Percentiles rank a stretch among this genome's conserved stretches.
phyloP scores from a whole-genome alignment of 2,113 vertebrate genomes.

The Elaphurus davidianus region DNA sequence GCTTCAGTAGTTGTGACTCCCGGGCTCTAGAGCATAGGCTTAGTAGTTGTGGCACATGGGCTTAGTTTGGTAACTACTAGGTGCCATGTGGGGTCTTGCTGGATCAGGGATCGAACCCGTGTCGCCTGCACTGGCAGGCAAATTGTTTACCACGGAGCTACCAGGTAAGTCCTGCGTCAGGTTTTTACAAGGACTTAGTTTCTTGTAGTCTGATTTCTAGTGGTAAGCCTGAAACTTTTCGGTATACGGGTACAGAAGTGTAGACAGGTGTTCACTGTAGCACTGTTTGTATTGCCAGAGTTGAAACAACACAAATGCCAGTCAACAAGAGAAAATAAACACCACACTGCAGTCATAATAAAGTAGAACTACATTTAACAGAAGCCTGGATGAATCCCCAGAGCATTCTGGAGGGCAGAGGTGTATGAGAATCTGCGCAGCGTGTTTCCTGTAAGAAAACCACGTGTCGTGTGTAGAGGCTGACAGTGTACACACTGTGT shows the following conservation, averaged over 20 bases:
- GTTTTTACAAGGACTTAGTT: background rate
- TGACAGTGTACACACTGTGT: no score
- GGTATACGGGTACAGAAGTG: background rate
- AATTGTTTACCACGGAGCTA: background rate
- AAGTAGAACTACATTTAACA: background rate
- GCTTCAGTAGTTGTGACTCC: background rate
- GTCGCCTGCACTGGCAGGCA: background rate
- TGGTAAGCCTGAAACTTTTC: background rate
- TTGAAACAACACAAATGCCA: background rate
- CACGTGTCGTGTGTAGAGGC: rapidly evolving
- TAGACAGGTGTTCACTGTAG: no score
- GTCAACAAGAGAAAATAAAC: background rate
- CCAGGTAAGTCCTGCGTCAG: background rate
- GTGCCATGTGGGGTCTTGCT: background rate
- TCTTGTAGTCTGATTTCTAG: background rate
- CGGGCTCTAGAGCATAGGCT: background rate
- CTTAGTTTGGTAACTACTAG: background rate
- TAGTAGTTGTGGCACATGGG: background rate
- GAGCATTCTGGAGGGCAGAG: background rate
- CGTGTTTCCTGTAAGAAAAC: no score
- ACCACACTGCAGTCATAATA: background rate
- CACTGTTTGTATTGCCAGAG: background rate
- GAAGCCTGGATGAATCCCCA: no score
- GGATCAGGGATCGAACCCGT: background rate
- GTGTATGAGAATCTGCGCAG: rapidly evolving